Evolutionary conservation across 1,140 invertebrate genomes (phyloP).

Genomic region (Hetaerina americana): DNA sequence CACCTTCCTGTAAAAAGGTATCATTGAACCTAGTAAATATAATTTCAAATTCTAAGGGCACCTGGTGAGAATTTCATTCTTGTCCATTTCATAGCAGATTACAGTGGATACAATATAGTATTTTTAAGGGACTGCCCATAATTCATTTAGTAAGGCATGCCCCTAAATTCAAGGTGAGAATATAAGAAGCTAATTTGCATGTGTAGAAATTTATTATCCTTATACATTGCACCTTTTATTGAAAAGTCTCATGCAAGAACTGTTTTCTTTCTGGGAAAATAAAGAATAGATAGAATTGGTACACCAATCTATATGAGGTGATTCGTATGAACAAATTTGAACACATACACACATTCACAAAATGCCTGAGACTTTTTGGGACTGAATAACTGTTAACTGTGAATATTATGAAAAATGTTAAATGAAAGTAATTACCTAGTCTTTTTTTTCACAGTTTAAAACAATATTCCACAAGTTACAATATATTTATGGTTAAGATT

Average conservation of each 20-base stretch:
- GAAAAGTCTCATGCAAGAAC: not conserved
- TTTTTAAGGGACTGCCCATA: too few relatives aligned
- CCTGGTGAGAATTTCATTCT: too few relatives aligned
- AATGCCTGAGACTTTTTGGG: not conserved
- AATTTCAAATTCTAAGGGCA: too few relatives aligned
- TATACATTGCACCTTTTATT: not conserved
- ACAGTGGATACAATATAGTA: too few relatives aligned
- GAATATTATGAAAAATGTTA: not conserved
- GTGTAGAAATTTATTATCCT: not conserved
- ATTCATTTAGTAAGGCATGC: too few relatives aligned
- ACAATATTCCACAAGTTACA: not conserved
- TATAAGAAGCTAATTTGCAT: not conserved
- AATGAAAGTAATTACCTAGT: not conserved
- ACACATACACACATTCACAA: not conserved
- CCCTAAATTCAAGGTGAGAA: too few relatives aligned
- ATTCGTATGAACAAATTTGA: not conserved
- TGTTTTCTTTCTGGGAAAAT: not conserved
- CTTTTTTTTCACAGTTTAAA: not conserved
- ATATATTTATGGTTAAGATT: not conserved
- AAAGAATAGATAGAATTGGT: not conserved
- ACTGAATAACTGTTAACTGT: not conserved
- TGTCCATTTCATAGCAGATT: too few relatives aligned
- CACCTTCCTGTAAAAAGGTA: too few relatives aligned
- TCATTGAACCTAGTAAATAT: too few relatives aligned
- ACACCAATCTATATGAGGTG: not conserved